A percentile compares a stretch with the other conserved stretches of the same genome.
phyloP scores from a whole-genome alignment of 1,140 invertebrate species.

The Helicoverpa zea region DNA sequence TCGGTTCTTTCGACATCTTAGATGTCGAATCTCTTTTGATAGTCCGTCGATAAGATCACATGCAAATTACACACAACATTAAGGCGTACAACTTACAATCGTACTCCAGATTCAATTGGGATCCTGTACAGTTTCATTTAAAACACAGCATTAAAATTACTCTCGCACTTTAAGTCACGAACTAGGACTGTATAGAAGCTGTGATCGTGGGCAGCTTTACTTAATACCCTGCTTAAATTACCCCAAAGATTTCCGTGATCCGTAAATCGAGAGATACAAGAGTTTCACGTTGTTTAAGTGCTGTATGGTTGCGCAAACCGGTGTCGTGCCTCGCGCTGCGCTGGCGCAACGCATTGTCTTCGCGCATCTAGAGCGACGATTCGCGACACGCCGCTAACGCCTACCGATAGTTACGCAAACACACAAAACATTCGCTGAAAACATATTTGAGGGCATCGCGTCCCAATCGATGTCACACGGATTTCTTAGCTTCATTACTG shows the following conservation, averaged over 20 bases:
- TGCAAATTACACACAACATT: slow-evolving; percentile 49
- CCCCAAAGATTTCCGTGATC: slow-evolving; percentile 65
- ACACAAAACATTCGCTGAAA: slow-evolving; percentile 47
- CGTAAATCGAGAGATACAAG: slow-evolving; percentile 59
- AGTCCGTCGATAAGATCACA: slow-evolving; percentile 51
- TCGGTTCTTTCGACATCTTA: slow-evolving; percentile 58
- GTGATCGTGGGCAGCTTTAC: slow-evolving; percentile 40
- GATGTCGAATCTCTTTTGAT: too few relatives aligned
- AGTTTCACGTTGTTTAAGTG: slow-evolving; percentile 54
- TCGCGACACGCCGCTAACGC: slow-evolving; percentile 54
- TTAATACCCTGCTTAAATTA: slow-evolving; percentile 34
- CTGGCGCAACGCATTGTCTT: slow-evolving; percentile 74
- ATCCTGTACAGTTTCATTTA: slow-evolving; percentile 44
- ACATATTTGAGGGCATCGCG: slow-evolving; percentile 44
- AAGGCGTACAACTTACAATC: slow-evolving; percentile 31
- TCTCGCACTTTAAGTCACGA: slow-evolving; percentile 21
- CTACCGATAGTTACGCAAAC: slow-evolving; percentile 53
- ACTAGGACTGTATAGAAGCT: neutral
- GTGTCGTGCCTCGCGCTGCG: slow-evolving; percentile 53
- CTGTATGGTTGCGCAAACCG: slow-evolving; percentile 62
- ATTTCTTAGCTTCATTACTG: slow-evolving; percentile 31
- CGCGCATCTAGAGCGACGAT: slow-evolving; percentile 73
- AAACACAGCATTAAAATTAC: neutral
- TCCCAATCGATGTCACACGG: slow-evolving; percentile 34
- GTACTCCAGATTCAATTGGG: slow-evolving; percentile 41